Evolutionary conservation across 2,797 vertebrate species (phyloP), one percentile per base, ranked within the genome.

Genomic region (Atherinosoma microstoma): DNA sequence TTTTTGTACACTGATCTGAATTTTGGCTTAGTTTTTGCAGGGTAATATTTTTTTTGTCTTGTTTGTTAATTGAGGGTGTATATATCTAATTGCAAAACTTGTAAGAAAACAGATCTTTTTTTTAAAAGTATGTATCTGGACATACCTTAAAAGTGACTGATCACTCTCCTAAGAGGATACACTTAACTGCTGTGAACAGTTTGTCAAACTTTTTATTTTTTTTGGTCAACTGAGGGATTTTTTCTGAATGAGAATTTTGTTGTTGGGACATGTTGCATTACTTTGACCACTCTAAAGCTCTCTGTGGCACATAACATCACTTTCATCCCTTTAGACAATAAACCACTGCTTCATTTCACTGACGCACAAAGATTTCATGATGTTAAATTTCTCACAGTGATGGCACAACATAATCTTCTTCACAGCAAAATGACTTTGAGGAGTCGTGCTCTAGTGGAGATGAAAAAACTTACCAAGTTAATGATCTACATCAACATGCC

Each of bases 391-490:
- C 18, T 3, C 30, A 42, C 35, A 16, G 9, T 18, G 30, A 20
- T 40, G 29, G 15, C 40, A 36, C 3, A 30, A 32, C n/a, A 56
- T 58, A 40, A 51, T 67, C 11, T 2, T 20, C 9, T 29, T 29
- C 30, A 56, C 3, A 4, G 47, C 0, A 42, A 62, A 58, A 49
- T 9, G 29, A 36, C 64, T 74, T 70, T 66, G 42, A 62, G 2
- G 36, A 45, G 29, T 6, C 62, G 3, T 58, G 59, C 27, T 75
- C 29, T 27, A 62, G 3, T 59, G 47, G 11, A 71, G 58, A 45
- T 64, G 8, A 85, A 79, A 76, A 1, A 60, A 36, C n/a, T 27
- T 34, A 4, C 11, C 40, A 63, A 27, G 59, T 63, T 56, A 70
- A 70, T 76, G 22, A 79, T 58, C 35, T 53, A 10, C 36, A 66